A percentile compares a stretch with the other conserved stretches of the same genome.
Evolutionary conservation across 2,113 vertebrate genomes (phyloP).

Genomic region (rabbit (Oryctolagus cuniculus)): mOryCun1.1 NC_091444.1:16556501-16557000

Average conservation of each 20-base stretch:
- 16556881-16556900: constrained; percentile 59
- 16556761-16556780: constrained; percentile 55
- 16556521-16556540: constrained; percentile 92
- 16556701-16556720: constrained; percentile 96
- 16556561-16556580: constrained; percentile 97
- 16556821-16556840: constrained; percentile 80
- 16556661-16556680: constrained; percentile 67
- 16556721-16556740: constrained; percentile 87
- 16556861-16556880: constrained; percentile 66
- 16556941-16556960: constrained; percentile 79
- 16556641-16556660: constrained; percentile 85
- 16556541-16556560: constrained; percentile 96
- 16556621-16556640: constrained; percentile 90
- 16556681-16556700: constrained; percentile 78
- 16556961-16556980: constrained; percentile 85
- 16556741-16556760: constrained; percentile 75
- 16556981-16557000: constrained; percentile 85
- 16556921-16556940: constrained; percentile 66
- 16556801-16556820: constrained; percentile 73
- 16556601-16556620: constrained; percentile 96
- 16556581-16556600: constrained; percentile 97
- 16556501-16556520: constrained; percentile 89
- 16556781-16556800: constrained; percentile 79
- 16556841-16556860: constrained; percentile 76
- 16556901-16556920: constrained; percentile 9